Conservation (phyloP, 1,140 invertebrate species). For the Varroa destructor region DNA sequence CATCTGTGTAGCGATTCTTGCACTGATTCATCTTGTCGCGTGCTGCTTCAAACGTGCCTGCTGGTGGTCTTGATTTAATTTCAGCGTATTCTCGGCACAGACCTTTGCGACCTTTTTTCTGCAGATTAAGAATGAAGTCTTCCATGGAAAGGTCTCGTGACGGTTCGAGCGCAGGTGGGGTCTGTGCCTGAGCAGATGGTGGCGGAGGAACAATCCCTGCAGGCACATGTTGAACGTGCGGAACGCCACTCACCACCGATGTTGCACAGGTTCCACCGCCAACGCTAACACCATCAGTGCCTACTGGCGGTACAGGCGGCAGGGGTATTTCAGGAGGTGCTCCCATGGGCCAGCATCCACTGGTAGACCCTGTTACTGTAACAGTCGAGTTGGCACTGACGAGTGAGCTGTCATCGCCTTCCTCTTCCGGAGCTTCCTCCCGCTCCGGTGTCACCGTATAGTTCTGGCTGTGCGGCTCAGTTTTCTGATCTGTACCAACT, state of each 20-base stretch:
- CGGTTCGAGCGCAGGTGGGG: constrained; percentile 17
- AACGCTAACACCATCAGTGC: constrained; percentile 3
- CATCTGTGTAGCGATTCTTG: constrained; percentile 92
- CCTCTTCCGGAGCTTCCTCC: constrained; percentile 11
- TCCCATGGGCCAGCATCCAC: too few relatives aligned
- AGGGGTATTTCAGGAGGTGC: not conserved
- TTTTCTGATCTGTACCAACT: not conserved
- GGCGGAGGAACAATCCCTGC: constrained; percentile 1
- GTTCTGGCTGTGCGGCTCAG: constrained; percentile 3
- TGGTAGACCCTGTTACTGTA: too few relatives aligned
- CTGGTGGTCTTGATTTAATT: constrained; percentile 63
- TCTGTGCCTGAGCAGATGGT: not conserved
- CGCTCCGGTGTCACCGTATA: constrained; percentile 18
- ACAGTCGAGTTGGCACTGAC: constrained; percentile 17
- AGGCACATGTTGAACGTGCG: constrained; percentile 69
- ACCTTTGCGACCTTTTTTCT: constrained; percentile 57
- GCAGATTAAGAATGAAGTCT: constrained; percentile 62
- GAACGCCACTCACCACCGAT: constrained; percentile 49
- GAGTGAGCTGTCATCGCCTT: constrained; percentile 20
- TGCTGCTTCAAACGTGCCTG: constrained; percentile 51
- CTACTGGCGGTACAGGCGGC: constrained; percentile 15
- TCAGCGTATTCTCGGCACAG: constrained; percentile 62
- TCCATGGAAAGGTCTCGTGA: constrained; percentile 51
- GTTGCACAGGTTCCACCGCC: constrained; percentile 23
- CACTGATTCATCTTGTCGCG: constrained; percentile 59